Evolutionary conservation across 2,113 vertebrate species (phyloP).

Genomic region (Paradoxurus hermaphroditus): DNA sequence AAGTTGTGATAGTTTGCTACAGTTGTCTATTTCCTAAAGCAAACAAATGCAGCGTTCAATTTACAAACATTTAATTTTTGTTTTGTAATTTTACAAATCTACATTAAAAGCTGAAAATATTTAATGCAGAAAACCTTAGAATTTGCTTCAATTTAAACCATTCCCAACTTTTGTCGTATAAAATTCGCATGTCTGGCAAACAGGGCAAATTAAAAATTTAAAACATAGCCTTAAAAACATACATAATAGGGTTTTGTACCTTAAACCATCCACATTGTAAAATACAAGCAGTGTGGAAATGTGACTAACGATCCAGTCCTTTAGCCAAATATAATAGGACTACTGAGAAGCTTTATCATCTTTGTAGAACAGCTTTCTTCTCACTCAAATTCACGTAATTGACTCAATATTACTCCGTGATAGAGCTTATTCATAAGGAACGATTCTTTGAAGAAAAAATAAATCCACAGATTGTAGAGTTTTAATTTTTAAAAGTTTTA

Average conservation of each 20-base stretch:
- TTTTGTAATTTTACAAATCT: conserved; percentile 42
- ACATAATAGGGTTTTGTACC: conserved; percentile 42
- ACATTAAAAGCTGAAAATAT: not conserved
- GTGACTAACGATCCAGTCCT: conserved; percentile 58
- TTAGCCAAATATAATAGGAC: conserved; percentile 57
- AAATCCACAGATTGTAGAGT: not conserved
- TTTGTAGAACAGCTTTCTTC: conserved; percentile 56
- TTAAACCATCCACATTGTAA: conserved; percentile 51
- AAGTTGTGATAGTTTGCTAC: not conserved
- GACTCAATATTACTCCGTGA: conserved; percentile 37
- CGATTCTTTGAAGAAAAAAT: not conserved
- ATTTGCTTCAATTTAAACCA: conserved; percentile 43
- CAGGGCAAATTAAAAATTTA: conserved; percentile 56
- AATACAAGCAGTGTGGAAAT: conserved; percentile 57
- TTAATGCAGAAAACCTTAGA: not conserved
- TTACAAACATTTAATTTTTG: not conserved
- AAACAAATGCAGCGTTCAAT: conserved; percentile 28
- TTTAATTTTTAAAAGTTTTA: conserved; percentile 50
- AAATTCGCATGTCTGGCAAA: conserved; percentile 28
- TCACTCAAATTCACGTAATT: conserved; percentile 53
- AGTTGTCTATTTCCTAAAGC: not conserved
- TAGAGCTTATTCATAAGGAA: conserved; percentile 40
- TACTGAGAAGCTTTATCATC: conserved; percentile 53
- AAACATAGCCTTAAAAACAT: conserved; percentile 47
- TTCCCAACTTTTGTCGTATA: not conserved